Base-by-base conservation (phyloP, 1,140 invertebrate genomes). In the Camponotus pennsylvanicus region DNA sequence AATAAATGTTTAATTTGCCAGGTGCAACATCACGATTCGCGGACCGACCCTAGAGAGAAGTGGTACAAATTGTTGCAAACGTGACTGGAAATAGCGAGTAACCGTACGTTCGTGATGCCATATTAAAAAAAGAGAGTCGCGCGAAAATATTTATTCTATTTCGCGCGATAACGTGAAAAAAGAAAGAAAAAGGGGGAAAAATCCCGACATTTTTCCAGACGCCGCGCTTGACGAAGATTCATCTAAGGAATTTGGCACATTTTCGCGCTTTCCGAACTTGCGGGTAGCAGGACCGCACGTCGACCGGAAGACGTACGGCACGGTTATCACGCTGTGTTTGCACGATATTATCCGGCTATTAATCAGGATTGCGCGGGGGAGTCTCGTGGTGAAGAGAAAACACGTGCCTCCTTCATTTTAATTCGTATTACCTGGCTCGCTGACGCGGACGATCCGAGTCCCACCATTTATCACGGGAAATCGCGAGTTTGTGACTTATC, bases 341-440 rank as follows among this genome's bases (percentile, higher is more conserved):
- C 91, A 91, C 90, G 92, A 93, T 92, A 94, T 94, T 93, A 94
- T 93, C 91, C 93, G 73, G 75, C 91, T 91, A 93, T 94, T 93
- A 93, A 94, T 94, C 93, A 94, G 90, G 92, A 92, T 92, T 92
- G 92, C 69, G 79, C 86, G 75, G 27, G 27, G 88, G 78, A 27
- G 66, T 18, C 67, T 49, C 63, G 32, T 8, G 37, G 2, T 11
- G 42, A 3, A 63, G 6, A 8, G 32, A 37, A 85, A 78, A 66
- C 42, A 45, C 55, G 79, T 55, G 79, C 67, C 55, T 49, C 27
- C 49, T 71, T 73, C 52, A 42, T 67, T 88, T 88, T 79, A 88
- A 89, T 89, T 89, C 75, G 69, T 77, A 71, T 88, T 73, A 73
- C 21, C 57, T 40, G n/a, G 32, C 32, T 75, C 75, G 32, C 55